Percentiles rank a stretch among this genome's conserved stretches.
Evolutionary conservation across 2,113 vertebrate genomes (phyloP).

Genomic region (Dromiciops gliroides): DNA sequence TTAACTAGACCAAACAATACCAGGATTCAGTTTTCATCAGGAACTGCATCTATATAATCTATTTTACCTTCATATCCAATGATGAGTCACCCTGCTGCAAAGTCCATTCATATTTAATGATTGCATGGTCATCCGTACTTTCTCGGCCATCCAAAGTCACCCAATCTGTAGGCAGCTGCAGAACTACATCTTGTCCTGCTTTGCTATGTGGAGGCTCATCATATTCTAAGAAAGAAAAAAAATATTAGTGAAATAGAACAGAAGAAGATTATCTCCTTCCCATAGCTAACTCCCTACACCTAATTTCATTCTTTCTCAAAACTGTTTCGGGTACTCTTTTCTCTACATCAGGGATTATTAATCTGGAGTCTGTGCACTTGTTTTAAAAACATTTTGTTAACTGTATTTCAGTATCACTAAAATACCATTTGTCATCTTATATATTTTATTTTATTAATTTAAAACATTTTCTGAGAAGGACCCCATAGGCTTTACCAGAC

Average conservation of each 20-base stretch:
- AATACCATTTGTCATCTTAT: neutral
- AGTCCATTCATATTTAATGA: constrained; percentile 91
- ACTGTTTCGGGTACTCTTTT: neutral
- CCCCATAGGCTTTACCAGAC: neutral
- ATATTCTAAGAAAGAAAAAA: constrained; percentile 71
- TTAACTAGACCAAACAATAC: constrained; percentile 3
- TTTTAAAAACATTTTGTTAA: neutral
- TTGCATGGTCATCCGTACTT: constrained; percentile 92
- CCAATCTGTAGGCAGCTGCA: constrained; percentile 93
- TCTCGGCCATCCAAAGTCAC: constrained; percentile 93
- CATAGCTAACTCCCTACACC: neutral
- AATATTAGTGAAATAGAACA: constrained; percentile 50
- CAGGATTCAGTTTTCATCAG: neutral
- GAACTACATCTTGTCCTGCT: constrained; percentile 92
- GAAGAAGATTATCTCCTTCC: neutral
- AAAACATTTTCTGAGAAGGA: neutral
- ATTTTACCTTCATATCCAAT: constrained; percentile 92
- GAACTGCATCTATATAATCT: neutral
- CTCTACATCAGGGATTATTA: neutral
- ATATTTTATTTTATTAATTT: neutral
- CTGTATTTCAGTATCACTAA: neutral
- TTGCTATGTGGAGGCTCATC: constrained; percentile 92
- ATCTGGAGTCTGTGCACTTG: neutral
- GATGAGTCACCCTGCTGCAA: constrained; percentile 89
- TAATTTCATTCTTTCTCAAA: neutral